Evolutionary conservation across 2,797 vertebrate species (phyloP).

Genomic region (Perdix hodgsoniae): DNA sequence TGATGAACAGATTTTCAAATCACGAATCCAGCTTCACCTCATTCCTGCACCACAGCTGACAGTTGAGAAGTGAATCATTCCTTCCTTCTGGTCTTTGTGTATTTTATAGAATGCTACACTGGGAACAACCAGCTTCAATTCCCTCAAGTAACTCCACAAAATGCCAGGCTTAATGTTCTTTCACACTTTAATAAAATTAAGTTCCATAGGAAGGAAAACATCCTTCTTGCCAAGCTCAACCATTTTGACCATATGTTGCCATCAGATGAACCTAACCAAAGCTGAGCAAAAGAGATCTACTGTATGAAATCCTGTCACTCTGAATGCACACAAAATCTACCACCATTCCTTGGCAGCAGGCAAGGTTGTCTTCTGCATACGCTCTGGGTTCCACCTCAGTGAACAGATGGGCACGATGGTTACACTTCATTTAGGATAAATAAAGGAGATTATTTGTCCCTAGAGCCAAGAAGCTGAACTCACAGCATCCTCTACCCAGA

Average conservation of each 20-base stretch:
- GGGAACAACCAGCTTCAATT: conserved; percentile 24
- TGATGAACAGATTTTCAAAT: conserved; percentile 67
- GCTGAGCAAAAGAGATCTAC: background rate
- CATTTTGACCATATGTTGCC: background rate
- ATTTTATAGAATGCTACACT: conserved; percentile 45
- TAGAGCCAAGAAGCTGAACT: background rate
- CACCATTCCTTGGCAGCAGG: background rate
- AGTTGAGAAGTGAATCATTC: conserved; percentile 60
- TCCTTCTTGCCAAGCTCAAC: background rate
- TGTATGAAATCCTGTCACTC: background rate
- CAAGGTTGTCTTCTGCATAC: background rate
- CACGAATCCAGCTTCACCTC: conserved; percentile 53
- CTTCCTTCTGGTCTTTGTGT: conserved; percentile 61
- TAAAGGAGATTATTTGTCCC: background rate
- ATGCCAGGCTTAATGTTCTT: conserved; percentile 34
- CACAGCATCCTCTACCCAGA: background rate
- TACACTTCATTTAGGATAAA: background rate
- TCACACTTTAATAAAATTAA: conserved; percentile 36
- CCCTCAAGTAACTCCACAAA: conserved; percentile 31
- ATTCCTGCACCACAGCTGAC: conserved; percentile 37
- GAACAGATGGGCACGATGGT: background rate
- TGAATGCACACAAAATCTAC: background rate
- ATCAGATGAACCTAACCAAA: background rate
- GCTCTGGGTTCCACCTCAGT: background rate
- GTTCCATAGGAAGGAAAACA: conserved; percentile 17